phyloP scores from a whole-genome alignment of 2,113 vertebrate genomes.

The Diphyllodes magnificus region DNA sequence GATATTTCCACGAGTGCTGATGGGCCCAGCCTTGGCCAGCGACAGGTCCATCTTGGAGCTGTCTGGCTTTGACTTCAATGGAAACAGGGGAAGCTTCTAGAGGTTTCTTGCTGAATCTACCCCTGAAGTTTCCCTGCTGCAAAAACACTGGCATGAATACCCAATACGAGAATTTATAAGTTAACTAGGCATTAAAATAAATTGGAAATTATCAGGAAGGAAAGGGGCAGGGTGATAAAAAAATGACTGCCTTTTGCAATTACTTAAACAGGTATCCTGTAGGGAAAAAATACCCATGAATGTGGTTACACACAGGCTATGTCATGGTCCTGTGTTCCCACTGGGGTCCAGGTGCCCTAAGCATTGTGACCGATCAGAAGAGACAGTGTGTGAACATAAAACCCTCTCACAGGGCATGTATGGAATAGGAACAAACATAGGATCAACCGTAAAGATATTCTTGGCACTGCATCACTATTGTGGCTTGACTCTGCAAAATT shows the following conservation, averaged over 20 bases:
- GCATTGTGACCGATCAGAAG: background rate
- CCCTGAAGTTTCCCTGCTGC: background rate
- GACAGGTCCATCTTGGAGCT: background rate
- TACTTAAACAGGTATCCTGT: background rate
- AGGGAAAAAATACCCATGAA: background rate
- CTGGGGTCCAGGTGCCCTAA: background rate
- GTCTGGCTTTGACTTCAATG: background rate
- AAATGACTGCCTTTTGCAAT: background rate
- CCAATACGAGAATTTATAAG: background rate
- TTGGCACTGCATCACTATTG: background rate
- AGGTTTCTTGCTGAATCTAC: background rate
- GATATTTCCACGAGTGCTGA: background rate
- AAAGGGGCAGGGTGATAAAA: background rate
- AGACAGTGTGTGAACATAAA: background rate
- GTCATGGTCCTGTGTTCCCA: background rate
- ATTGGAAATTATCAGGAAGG: background rate
- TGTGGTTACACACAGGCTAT: background rate
- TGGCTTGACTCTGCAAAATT: background rate
- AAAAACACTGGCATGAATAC: background rate
- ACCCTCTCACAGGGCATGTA: rapidly evolving
- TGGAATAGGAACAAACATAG: background rate
- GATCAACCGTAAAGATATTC: background rate
- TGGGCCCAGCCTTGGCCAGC: background rate
- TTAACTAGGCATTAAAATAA: background rate
- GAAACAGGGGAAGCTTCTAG: background rate